These are phyloP conservation scores for Aptenodytes patagonicus DNA, from an alignment of 2,113 vertebrate genomes.

Conservation along the genomic window DNA sequence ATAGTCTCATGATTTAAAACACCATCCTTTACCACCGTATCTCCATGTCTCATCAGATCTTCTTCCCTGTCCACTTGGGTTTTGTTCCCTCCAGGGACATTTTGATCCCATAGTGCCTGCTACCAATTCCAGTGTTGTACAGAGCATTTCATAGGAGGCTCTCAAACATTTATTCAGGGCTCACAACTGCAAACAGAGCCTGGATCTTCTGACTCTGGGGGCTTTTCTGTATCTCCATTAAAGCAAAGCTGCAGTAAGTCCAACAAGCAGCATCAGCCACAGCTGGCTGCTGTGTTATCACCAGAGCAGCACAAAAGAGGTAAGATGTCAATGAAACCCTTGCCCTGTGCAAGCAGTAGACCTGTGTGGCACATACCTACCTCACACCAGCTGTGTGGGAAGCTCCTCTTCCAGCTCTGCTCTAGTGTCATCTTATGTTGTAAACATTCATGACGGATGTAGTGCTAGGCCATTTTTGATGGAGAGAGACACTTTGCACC, in stretches of 20 bases:
- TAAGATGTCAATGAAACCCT: neutral
- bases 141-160: neutral
- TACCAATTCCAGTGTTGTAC: neutral
- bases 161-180: neutral
- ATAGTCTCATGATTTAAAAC: neutral
- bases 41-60: neutral
- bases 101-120: neutral
- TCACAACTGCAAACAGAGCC: neutral
- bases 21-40: rapidly evolving
- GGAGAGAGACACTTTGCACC: neutral
- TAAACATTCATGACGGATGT: neutral
- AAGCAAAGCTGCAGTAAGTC: neutral
- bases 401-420: neutral
- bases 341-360: neutral
- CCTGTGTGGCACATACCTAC: neutral
- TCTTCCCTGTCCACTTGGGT: neutral
- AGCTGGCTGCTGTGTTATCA: neutral
- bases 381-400: neutral
- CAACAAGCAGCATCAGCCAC: neutral
- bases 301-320: neutral
- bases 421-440: neutral
- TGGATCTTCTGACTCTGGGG: neutral
- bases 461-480: neutral
- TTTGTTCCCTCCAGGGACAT: neutral
- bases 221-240: neutral